phyloP scores from a whole-genome alignment of 1,140 invertebrate species.

The Magallana gigas region DNA sequence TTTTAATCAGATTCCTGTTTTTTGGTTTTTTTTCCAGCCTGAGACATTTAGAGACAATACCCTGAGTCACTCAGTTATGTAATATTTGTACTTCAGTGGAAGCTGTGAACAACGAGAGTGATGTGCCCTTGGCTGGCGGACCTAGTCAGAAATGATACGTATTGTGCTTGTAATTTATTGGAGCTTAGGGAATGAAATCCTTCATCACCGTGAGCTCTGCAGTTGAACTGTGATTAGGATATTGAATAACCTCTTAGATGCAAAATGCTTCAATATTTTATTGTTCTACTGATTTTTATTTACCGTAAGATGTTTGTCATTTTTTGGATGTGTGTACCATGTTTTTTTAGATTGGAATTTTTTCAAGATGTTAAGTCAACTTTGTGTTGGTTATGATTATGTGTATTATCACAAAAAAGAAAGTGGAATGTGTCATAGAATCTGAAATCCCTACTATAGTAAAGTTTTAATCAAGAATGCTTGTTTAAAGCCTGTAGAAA shows the following conservation, averaged over 20 bases:
- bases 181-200: background rate
- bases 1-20: background rate
- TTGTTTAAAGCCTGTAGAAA: no score
- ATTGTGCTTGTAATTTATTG: slow-evolving; percentile 58
- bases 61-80: slow-evolving; percentile 31
- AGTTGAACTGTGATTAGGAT: slow-evolving; percentile 23
- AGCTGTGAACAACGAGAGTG: slow-evolving; percentile 66
- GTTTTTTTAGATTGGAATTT: slow-evolving; percentile 11
- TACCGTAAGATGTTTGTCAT: background rate
- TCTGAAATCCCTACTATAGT: no score
- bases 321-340: background rate
- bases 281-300: background rate
- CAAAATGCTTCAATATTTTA: slow-evolving; percentile 32
- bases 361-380: background rate
- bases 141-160: slow-evolving; percentile 61
- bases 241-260: slow-evolving; percentile 9
- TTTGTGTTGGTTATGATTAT: slow-evolving; percentile 4
- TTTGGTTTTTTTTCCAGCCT: background rate
- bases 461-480: no score
- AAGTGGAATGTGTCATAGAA: background rate
- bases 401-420: background rate
- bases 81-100: slow-evolving; percentile 59
- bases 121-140: slow-evolving; percentile 61
- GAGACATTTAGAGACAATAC: background rate
- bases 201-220: slow-evolving; percentile 4